Evolutionary conservation across 2,113 vertebrate genomes (phyloP), one percentile per base, ranked within the genome.

Genomic region (Oreochromis niloticus): DNA sequence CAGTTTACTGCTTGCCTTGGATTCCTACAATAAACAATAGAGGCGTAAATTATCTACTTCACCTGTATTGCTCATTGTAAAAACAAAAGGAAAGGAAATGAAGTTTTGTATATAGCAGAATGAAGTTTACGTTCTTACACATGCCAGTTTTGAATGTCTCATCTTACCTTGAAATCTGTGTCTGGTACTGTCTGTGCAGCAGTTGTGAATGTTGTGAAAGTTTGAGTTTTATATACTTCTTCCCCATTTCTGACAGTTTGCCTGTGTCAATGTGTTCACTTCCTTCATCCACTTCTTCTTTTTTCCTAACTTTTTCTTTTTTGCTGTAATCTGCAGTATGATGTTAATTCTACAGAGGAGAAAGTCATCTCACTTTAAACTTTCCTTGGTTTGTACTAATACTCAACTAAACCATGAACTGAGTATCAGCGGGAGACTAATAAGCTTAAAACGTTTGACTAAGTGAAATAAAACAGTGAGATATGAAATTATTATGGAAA

Each of bases 111-210:
- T 19, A 63, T 19, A 36, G 11, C 17, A 46, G 3, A 73, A 48
- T 27, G 6, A 73, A 46, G 24, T 5, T 48, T 11, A 30, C 2
- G 3, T 0, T 50, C 27, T 19, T 32, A 78, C 1, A 52, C 17
- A 12, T 52, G 16, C 17, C 73, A 52, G 27, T 52, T 78, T 52
- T 24, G 1, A 6, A n/a, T 50, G 9, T 41, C 6, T 66, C 16
- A 55, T 39, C 86, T 85, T 92, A 94, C 88, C 91, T 80, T 89
- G 13, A 90, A 54, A 59, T 43, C 22, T 39, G n/a, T 6, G 7
- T 17, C 8, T 22, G 41, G 32, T 30, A 32, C 6, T 73, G 34
- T 59, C 52, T 6, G 41, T 46, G 6, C 14, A 75, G 3, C 12
- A 24, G 48, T 16, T 7, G 11, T 61, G 50, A 83, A 39, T 1